Base-by-base conservation (phyloP, 2,113 vertebrate species). In the Apus apus region DNA sequence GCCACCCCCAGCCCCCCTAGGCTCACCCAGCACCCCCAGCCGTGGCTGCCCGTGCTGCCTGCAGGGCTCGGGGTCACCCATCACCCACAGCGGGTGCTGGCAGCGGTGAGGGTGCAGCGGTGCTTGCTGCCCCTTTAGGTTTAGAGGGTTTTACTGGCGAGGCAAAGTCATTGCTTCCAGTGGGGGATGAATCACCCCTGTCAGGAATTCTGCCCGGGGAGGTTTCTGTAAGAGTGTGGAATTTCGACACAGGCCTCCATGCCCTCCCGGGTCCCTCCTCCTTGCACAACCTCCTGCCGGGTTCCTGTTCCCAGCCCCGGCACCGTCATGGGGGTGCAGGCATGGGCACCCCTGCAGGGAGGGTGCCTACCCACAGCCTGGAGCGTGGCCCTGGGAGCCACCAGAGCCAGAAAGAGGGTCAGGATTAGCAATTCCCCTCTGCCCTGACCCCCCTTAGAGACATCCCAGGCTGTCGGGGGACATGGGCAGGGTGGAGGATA, bases 141-240 rank as follows among this genome's bases (percentile, higher is more conserved):
- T 43, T 80, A 64, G 56, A 32, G 45, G 57, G 61, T 53, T 91
- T 96, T 96, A 95, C 96, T 93, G 95, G 93, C 64, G 83, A 93
- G 68, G 65, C 77, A 30, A 92, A 96, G 93, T 95, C 93, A 96
- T 78, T 2, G 2, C 87, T 96, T 95, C 93, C 95, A 96, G 91
- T 15, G 65, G 83, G 27, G 48, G 84, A 86, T 97, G 96, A 97
- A 94, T 97, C 96, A 97, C 40, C 61, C 61, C 66, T 85, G 95
- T 94, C 96, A 97, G 95, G 96, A 96, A 97, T 96, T 82, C 89
- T 91, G 89, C 95, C 87, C 53, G 1, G 91, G 95, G 95, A 84
- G 80, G 94, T 96, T 97, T 93, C 93, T 94, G 96, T 96, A 95
- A 93, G 77, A 75, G 85, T 0, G 1, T 57, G 66, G 87, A 87